These are phyloP conservation scores for Potorous gilbertii DNA, from an alignment of 2,797 vertebrate species.

Conservation along the genomic window DNA sequence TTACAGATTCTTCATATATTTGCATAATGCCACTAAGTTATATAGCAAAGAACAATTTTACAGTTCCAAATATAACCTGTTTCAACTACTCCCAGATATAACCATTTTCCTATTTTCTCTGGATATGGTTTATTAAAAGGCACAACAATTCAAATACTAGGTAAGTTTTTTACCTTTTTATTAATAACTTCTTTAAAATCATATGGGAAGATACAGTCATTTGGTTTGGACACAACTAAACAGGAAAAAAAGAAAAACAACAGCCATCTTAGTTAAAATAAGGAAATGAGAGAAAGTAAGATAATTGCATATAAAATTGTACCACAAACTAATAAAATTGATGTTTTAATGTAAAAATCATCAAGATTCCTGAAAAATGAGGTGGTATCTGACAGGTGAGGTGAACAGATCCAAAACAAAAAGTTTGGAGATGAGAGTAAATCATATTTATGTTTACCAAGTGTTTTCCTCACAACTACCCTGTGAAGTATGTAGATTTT, in stretches of 20 bases:
- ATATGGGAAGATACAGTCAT: constrained; percentile 95
- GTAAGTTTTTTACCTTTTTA: constrained; percentile 89
- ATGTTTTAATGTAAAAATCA: constrained; percentile 50
- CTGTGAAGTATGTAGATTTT: not conserved
- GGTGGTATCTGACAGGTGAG: not conserved
- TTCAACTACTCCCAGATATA: constrained; percentile 38
- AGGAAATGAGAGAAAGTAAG: not conserved
- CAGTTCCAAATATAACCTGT: constrained; percentile 37
- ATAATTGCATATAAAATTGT: constrained; percentile 43
- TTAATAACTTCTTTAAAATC: constrained; percentile 92
- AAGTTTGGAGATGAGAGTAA: not conserved
- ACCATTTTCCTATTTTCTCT: constrained; percentile 37
- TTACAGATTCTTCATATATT: not conserved
- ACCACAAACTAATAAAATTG: constrained; percentile 29
- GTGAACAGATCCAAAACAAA: not conserved
- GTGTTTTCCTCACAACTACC: not conserved
- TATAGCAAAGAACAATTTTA: constrained; percentile 46
- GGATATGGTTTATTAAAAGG: constrained; percentile 45
- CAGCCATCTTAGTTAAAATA: constrained; percentile 30
- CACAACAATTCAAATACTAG: constrained; percentile 19
- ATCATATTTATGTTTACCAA: not conserved
- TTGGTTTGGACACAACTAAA: constrained; percentile 93
- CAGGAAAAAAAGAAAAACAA: constrained; percentile 75
- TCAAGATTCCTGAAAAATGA: constrained; percentile 25
- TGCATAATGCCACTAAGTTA: constrained; percentile 9